A percentile compares a stretch with the other conserved stretches of the same genome.
phyloP scores from a whole-genome alignment of 2,797 vertebrate genomes.

The Gymnodraco acuticeps region DNA sequence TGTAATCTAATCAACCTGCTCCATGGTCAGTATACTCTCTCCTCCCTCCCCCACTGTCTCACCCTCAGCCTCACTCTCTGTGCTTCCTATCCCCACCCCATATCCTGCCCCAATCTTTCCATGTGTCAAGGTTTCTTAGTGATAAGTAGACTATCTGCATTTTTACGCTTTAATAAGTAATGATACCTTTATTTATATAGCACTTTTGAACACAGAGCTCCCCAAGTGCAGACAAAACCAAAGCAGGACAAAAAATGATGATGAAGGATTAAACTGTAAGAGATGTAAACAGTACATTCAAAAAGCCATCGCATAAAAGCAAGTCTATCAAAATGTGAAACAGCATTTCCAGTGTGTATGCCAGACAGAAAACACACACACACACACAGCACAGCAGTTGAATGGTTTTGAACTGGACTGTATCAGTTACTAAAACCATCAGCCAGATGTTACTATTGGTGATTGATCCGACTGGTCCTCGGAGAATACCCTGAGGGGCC shows the following conservation, averaged over 20 bases:
- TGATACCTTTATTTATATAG: no score
- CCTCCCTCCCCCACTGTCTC: conserved; percentile 32
- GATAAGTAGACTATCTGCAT: conserved; percentile 3
- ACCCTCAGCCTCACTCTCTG: conserved; percentile 26
- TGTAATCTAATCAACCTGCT: conserved; percentile 84
- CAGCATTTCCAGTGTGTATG: not conserved
- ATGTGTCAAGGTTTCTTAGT: conserved; percentile 39
- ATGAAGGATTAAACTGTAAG: no score
- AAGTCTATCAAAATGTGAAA: no score
- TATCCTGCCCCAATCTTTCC: conserved; percentile 19
- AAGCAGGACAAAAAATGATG: no score
- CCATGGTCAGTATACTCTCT: conserved; percentile 65
- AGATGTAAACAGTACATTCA: no score
- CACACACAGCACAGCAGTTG: not conserved
- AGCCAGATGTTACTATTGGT: conserved; percentile 72
- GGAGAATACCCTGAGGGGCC: conserved; percentile 51
- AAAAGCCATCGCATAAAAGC: no score
- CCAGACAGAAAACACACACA: not conserved
- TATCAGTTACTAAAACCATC: conserved; percentile 53
- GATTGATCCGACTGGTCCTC: conserved; percentile 63
- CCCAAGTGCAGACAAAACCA: no score
- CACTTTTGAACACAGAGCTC: no score
- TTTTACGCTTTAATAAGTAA: conserved; percentile 13
- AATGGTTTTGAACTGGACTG: conserved; percentile 20
- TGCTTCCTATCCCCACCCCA: conserved; percentile 42